Percentiles rank a stretch among this genome's conserved stretches.
These are phyloP conservation scores for Cosmopolites sordidus DNA, from an alignment of 2,888 invertebrate species.

Conservation along the genomic window DNA sequence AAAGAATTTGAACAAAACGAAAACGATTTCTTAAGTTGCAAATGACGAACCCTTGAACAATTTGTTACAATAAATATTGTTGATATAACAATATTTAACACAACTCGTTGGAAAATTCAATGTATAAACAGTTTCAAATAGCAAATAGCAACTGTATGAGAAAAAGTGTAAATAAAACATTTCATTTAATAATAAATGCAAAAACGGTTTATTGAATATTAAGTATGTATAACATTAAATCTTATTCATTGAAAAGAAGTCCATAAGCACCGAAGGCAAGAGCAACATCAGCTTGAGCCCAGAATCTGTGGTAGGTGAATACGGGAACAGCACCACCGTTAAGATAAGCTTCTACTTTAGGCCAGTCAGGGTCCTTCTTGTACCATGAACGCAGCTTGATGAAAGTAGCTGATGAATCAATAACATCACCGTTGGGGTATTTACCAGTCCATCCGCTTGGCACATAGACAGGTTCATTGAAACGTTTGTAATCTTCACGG, in stretches of 20 bases:
- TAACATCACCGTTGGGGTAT: conserved; percentile 32
- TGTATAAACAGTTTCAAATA: too few relatives aligned
- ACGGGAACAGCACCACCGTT: conserved; percentile 30
- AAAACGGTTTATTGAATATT: too few relatives aligned
- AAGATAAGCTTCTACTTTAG: conserved; percentile 26
- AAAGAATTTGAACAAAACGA: too few relatives aligned
- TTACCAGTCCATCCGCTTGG: conserved; percentile 32
- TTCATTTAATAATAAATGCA: too few relatives aligned
- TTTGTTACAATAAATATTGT: too few relatives aligned
- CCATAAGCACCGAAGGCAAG: conserved; percentile 30
- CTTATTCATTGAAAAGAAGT: conserved; percentile 32
- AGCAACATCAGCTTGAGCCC: conserved; percentile 33
- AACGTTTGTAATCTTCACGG: conserved; percentile 29
- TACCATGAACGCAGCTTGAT: conserved; percentile 30
- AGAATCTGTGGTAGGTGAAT: conserved; percentile 33
- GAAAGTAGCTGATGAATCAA: conserved; percentile 32
- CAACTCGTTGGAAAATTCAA: too few relatives aligned
- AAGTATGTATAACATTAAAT: not conserved
- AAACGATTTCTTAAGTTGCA: too few relatives aligned
- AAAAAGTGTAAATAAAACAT: too few relatives aligned
- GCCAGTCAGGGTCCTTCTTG: conserved; percentile 30
- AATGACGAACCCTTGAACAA: too few relatives aligned
- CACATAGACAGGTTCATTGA: conserved; percentile 31
- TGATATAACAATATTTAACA: too few relatives aligned
- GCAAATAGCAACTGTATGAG: too few relatives aligned